Conservation (phyloP, 2,888 invertebrate species). For the Dynastes maya region DNA sequence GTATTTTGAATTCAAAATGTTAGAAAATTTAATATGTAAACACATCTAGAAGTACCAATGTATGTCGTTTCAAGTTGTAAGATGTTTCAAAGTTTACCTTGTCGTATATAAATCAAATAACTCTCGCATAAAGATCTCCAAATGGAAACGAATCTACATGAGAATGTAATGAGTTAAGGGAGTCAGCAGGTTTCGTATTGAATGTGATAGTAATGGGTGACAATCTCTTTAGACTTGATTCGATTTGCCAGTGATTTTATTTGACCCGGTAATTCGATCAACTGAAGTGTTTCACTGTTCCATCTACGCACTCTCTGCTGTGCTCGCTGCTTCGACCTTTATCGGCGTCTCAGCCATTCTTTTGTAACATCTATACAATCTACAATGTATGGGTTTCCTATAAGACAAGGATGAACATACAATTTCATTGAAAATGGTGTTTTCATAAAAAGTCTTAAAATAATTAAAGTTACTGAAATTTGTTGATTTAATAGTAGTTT, state of each 20-base stretch:
- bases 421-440: no score
- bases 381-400: background rate
- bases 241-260: slow-evolving; percentile 69
- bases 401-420: background rate
- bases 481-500: no score
- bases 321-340: slow-evolving; percentile 49
- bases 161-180: slow-evolving; percentile 57
- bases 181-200: slow-evolving; percentile 58
- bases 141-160: slow-evolving; percentile 48
- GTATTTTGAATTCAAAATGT: no score
- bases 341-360: slow-evolving; percentile 48
- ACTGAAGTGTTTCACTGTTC: slow-evolving; percentile 51
- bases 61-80: no score
- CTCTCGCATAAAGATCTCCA: slow-evolving; percentile 23
- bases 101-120: slow-evolving; percentile 41
- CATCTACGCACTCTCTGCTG: slow-evolving; percentile 50
- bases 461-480: no score
- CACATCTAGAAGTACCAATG: no score
- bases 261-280: slow-evolving; percentile 70
- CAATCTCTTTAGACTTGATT: slow-evolving; percentile 69
- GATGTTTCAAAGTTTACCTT: background rate
- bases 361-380: slow-evolving; percentile 17
- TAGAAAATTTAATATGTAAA: no score
- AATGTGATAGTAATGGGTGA: slow-evolving; percentile 69
- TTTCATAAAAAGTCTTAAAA: no score